Evolutionary conservation across 2,888 invertebrate genomes (phyloP), one percentile per base, ranked within the genome.

Genomic region (Margaritifera margaritifera): DNA sequence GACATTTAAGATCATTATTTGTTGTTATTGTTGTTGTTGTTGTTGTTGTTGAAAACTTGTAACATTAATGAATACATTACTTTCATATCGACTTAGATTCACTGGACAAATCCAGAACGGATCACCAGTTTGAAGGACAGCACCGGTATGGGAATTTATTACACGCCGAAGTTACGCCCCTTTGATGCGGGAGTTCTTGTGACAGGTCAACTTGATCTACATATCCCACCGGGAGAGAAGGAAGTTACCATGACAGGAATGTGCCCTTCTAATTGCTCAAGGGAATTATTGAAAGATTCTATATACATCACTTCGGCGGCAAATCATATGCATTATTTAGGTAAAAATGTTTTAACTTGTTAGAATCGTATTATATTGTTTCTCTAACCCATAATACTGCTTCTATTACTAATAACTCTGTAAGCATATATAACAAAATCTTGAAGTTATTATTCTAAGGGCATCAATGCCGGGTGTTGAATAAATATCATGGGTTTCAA

Each of bases 321-420:
- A 20, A 75, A 72, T 52, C 75, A 75, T 52, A 78, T 78, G 78
- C 74, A 78, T 60, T 67, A 63, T 24, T 60, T 74, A 54, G 75
- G 78, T 78, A 67, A 57, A 55, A n/a, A 52, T n/a, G 57, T 66
- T 51, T 50, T 63, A 24, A 19, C 31, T 59, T 20, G 31, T 66
- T 62, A 8, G 1, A 42, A 1, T 1, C 8, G 11, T 42, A 42
- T 42, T 42, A 42, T 6, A 8, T 6, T 42, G 31, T 42, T 42
- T 42, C 0, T 8, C 8, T 0, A 42, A 8, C 31, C 31, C 8
- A 6, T 2, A 42, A 42, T 42, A 42, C 8, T 8, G 31, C 31
- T 8, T 8, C 8, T 2, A 8, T 42, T 8, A 1, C 31, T 42
- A 42, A 42, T 42, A 8, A 6, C 8, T 42, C 6, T 42, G 8